Conservation (phyloP, 2,797 vertebrate genomes). For the Trematomus bernacchii region DNA sequence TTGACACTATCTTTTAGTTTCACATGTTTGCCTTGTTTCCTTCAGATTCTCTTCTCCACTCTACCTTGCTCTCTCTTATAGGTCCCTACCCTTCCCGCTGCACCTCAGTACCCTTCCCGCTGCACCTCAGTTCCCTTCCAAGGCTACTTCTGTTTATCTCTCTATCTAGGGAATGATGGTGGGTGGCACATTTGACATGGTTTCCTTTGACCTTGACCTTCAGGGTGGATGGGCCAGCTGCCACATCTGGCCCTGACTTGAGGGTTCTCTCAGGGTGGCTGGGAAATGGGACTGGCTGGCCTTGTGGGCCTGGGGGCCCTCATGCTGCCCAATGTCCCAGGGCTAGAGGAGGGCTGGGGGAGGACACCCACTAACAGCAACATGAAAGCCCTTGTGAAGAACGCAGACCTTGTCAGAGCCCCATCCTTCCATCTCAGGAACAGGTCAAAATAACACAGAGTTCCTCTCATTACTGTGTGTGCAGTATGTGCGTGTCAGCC, state of each 20-base stretch:
- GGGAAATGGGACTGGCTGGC: conserved; percentile 74
- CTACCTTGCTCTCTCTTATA: conserved; percentile 38
- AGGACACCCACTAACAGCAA: conserved; percentile 76
- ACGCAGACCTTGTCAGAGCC: conserved; percentile 71
- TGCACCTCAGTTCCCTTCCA: conserved; percentile 46
- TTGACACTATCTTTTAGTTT: conserved; percentile 51
- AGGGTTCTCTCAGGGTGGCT: conserved; percentile 78
- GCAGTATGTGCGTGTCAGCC: conserved; percentile 58
- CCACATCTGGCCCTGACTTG: conserved; percentile 85
- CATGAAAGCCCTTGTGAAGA: conserved; percentile 77
- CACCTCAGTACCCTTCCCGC: conserved; percentile 47
- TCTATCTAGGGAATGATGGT: conserved; percentile 76
- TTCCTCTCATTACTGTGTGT: conserved; percentile 61
- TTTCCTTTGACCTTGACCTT: conserved; percentile 87
- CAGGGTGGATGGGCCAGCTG: conserved; percentile 80
- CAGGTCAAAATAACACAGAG: conserved; percentile 70
- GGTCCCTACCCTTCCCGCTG: conserved; percentile 20
- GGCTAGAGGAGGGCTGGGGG: conserved; percentile 56
- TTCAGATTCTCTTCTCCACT: conserved; percentile 15
- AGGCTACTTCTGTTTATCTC: conserved; percentile 68
- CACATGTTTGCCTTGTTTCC: conserved; percentile 45
- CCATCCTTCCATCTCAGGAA: conserved; percentile 67
- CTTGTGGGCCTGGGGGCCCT: conserved; percentile 76
- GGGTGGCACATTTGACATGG: conserved; percentile 85
- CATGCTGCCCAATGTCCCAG: conserved; percentile 62